phyloP scores from a whole-genome alignment of 2,113 vertebrate genomes.

The Calonectris borealis region DNA sequence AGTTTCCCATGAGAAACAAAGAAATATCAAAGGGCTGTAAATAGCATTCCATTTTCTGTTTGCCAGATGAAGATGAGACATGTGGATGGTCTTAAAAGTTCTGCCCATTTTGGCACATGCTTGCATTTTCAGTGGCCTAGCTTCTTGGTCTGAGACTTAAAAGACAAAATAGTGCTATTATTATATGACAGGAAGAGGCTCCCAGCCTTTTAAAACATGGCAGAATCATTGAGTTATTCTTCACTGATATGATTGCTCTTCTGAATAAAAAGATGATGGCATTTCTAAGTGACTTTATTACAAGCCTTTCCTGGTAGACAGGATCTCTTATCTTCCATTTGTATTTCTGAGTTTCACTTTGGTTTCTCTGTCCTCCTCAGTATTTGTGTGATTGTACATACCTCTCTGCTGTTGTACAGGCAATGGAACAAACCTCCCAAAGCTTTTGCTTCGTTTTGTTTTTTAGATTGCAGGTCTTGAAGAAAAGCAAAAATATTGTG shows the following conservation, averaged over 20 bases:
- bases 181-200: background rate
- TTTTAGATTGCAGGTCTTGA: background rate
- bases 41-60: constrained; percentile 23
- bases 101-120: background rate
- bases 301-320: background rate
- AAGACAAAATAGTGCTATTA: background rate
- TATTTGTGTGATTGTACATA: background rate
- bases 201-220: background rate
- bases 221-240: background rate
- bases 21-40: constrained; percentile 25
- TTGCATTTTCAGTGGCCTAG: background rate
- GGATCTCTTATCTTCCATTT: background rate
- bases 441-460: background rate
- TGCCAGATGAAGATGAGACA: constrained; percentile 26
- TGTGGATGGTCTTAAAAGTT: background rate
- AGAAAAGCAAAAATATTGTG: background rate
- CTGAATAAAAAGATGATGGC: background rate
- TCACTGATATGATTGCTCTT: background rate
- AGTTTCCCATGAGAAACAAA: constrained; percentile 65
- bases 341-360: background rate
- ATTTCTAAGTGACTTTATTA: background rate
- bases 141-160: background rate
- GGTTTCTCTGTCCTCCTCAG: background rate
- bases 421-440: background rate
- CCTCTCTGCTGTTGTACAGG: background rate